Evolutionary conservation across 2,113 vertebrate species (phyloP), one percentile per base, ranked within the genome.

Genomic region (Pelecanoides urinatrix): DNA sequence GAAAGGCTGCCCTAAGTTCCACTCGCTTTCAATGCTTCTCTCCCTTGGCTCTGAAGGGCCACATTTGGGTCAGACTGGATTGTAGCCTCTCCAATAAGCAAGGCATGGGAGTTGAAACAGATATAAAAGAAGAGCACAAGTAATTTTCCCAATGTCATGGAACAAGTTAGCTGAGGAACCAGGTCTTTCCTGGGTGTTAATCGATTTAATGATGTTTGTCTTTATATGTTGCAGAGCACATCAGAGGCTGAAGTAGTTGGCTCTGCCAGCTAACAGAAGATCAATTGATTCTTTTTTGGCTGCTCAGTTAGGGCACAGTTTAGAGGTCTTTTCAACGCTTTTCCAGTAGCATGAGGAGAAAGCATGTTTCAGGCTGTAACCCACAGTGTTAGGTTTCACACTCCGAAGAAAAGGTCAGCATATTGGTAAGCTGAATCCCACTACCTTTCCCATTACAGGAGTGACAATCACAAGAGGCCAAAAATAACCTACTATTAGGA

Each of bases 21-120:
- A 30, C 20, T 74, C 1, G 0, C 13, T 59, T 70, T n/a, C 2
- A 1, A 2, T 80, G n/a, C 32, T 85, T 92, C 58, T 68, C 25
- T 80, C 38, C 25, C 7, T 62, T 62, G 22, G 14, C 30, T 79
- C 38, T 44, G 30, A 70, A 34, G 34, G 40, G 9, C 22, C 2
- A 3, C 10, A 2, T 67, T 77, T 76, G n/a, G 29, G 29, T 49
- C 42, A 63, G 27, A 34, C 29, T 32, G 18, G n/a, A 63, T 34
- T 40, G 5, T 29, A 55, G 30, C 14, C 7, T 75, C 9, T 61
- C 36, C 36, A 72, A 14, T 11, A 65, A 5, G 10, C 50, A 92
- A 79, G 11, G 16, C 11, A 27, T 4, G 34, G 18, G 23, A 82
- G 13, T 27, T 66, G 45, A 82, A 76, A 25, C 21, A 88, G 21